phyloP scores from a whole-genome alignment of 2,888 invertebrate genomes.

The Neuroscelio doddi region DNA sequence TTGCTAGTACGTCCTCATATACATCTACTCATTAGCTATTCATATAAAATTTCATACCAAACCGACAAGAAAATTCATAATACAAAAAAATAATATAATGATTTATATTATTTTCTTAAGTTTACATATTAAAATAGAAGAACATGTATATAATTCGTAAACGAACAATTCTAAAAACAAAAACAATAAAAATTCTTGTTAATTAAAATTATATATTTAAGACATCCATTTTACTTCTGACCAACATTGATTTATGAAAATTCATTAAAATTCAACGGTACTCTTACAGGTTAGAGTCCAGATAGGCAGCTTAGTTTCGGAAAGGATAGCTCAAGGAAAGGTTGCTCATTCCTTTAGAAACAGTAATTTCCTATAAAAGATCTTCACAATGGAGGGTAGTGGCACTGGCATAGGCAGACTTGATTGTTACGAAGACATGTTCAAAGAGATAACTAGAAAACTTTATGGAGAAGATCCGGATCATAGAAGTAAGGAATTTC shows the following conservation, averaged over 20 bases:
- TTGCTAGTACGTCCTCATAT: too few relatives aligned
- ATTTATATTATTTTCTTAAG: too few relatives aligned
- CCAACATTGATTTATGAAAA: not conserved
- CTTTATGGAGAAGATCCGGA: constrained; percentile 86
- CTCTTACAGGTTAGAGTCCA: constrained; percentile 32
- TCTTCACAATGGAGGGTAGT: constrained; percentile 63
- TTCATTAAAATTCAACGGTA: constrained; percentile 15
- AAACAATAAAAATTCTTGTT: too few relatives aligned
- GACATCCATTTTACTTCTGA: too few relatives aligned
- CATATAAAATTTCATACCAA: not conserved
- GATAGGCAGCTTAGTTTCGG: constrained; percentile 22
- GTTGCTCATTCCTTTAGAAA: constrained; percentile 25
- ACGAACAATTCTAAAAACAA: too few relatives aligned
- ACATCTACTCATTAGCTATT: not conserved
- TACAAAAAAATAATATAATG: not conserved
- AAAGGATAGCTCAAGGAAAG: constrained; percentile 15
- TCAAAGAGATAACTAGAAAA: constrained; percentile 93
- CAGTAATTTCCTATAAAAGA: constrained; percentile 22
- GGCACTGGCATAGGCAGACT: constrained; percentile 72
- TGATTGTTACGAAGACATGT: constrained; percentile 87
- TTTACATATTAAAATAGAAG: too few relatives aligned
- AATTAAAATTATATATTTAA: too few relatives aligned
- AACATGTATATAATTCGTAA: too few relatives aligned
- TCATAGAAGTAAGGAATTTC: constrained; percentile 68
- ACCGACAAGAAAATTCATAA: not conserved